Percentiles rank a stretch among this genome's conserved stretches.
phyloP scores from a whole-genome alignment of 2,113 vertebrate species.

The Pungitius pungitius region DNA sequence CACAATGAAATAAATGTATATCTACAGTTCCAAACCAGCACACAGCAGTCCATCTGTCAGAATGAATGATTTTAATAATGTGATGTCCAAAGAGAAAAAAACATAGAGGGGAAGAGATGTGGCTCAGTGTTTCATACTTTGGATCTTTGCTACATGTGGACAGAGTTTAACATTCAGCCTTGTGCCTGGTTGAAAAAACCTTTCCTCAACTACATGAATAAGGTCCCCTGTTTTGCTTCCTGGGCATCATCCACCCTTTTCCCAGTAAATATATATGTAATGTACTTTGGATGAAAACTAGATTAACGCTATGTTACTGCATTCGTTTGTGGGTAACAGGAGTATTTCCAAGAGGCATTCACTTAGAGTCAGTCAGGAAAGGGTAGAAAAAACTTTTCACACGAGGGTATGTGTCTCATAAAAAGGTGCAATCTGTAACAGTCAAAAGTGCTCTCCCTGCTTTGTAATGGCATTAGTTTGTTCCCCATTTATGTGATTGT shows the following conservation, averaged over 20 bases:
- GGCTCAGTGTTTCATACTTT: slow-evolving; percentile 76
- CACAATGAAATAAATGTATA: slow-evolving; percentile 55
- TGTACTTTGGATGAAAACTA: slow-evolving; percentile 68
- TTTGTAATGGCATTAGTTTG: slow-evolving; percentile 55
- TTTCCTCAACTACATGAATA: slow-evolving; percentile 60
- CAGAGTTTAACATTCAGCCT: slow-evolving; percentile 75
- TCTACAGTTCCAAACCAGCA: slow-evolving; percentile 61
- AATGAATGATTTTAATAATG: slow-evolving; percentile 42
- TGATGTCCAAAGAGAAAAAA: slow-evolving; percentile 49
- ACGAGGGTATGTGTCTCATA: slow-evolving; percentile 61
- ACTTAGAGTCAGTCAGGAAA: slow-evolving; percentile 55
- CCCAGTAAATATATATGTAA: slow-evolving; percentile 66
- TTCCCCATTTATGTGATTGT: slow-evolving; percentile 47
- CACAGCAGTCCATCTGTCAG: slow-evolving; percentile 51
- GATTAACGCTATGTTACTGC: slow-evolving; percentile 71
- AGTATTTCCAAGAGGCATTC: slow-evolving; percentile 58
- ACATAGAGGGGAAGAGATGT: slow-evolving; percentile 56
- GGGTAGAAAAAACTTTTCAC: slow-evolving; percentile 62
- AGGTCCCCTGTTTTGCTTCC: slow-evolving; percentile 56
- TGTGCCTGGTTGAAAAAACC: slow-evolving; percentile 59
- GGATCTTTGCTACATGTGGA: slow-evolving; percentile 78
- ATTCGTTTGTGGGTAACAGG: slow-evolving; percentile 63
- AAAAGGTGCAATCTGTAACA: slow-evolving; percentile 79
- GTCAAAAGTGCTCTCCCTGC: slow-evolving; percentile 76
- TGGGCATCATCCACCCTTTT: slow-evolving; percentile 57